A percentile compares a stretch with the other conserved stretches of the same genome.
phyloP scores from a whole-genome alignment of 2,888 invertebrate species.

The Chesias legatella region DNA sequence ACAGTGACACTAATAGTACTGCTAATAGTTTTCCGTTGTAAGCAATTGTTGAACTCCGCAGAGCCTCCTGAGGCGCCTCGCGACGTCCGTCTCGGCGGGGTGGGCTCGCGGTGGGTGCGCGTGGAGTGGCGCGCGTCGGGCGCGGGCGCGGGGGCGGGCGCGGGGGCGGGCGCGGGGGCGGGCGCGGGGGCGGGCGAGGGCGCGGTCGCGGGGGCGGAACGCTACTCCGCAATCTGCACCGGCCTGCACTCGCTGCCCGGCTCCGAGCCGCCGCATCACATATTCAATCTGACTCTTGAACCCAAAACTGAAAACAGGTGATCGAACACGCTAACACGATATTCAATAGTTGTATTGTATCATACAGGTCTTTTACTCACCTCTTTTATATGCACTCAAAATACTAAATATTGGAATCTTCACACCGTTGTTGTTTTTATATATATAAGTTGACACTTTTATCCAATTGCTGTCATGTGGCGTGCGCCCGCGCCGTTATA shows the following conservation, averaged over 20 bases:
- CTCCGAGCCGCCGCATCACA: slow-evolving; percentile 28
- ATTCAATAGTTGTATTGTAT: too few species aligned
- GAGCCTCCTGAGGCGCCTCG: slow-evolving; percentile 85
- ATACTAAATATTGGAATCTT: too few species aligned
- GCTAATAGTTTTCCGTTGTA: neutral
- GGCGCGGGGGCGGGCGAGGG: slow-evolving; percentile 65
- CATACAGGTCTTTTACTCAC: too few species aligned
- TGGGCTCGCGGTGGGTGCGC: slow-evolving; percentile 80
- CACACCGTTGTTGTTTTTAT: too few species aligned
- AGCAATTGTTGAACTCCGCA: slow-evolving; percentile 29
- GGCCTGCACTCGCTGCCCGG: slow-evolving; percentile 44
- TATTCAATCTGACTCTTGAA: slow-evolving; percentile 49
- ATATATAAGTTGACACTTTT: too few species aligned
- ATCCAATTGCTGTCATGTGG: too few species aligned
- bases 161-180: slow-evolving; percentile 78
- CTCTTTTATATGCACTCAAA: too few species aligned
- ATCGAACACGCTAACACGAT: neutral
- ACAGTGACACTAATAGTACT: too few species aligned
- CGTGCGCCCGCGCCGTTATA: too few species aligned
- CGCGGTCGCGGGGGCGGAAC: slow-evolving; percentile 15
- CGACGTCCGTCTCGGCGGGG: slow-evolving; percentile 79
- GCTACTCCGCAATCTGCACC: slow-evolving; percentile 44
- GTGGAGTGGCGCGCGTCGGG: slow-evolving; percentile 71
- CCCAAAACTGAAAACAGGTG: slow-evolving; percentile 32
- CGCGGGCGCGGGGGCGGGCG: slow-evolving; percentile 59